Conservation (phyloP, 2,113 vertebrate genomes). For the Podocnemis expansa region DNA sequence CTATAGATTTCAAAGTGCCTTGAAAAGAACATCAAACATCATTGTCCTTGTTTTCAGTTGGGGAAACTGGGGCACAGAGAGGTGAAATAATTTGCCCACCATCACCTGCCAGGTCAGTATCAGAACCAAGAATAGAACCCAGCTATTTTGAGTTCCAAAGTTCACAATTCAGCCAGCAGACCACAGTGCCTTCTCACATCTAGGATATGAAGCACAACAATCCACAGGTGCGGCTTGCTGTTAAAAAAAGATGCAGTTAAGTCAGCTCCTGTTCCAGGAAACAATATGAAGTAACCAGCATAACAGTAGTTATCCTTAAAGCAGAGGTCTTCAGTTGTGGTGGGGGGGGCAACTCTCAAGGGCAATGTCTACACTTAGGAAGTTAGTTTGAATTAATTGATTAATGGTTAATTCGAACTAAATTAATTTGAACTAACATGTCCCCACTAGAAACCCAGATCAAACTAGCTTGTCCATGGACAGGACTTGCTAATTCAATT, state of each 20-base stretch:
- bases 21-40: not conserved
- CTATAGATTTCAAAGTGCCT: not conserved
- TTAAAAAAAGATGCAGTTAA: not conserved
- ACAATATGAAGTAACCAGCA: not conserved
- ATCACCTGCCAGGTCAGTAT: not conserved
- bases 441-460: too few species aligned
- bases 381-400: too few species aligned
- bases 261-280: not conserved
- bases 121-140: not conserved
- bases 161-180: not conserved
- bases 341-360: too few species aligned
- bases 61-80: not conserved
- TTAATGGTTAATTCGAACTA: too few species aligned
- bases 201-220: not conserved
- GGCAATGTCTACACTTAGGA: too few species aligned
- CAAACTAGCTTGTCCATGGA: too few species aligned
- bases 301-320: not conserved
- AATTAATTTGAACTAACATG: too few species aligned
- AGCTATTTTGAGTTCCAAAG: not conserved
- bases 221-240: not conserved
- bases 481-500: too few species aligned
- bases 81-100: not conserved
- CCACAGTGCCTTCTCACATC: not conserved
- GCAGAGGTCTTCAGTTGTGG: too few species aligned
- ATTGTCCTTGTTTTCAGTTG: not conserved